Evolutionary conservation across 2,113 vertebrate species (phyloP), one percentile per base, ranked within the genome.

Genomic region (Procavia capensis): DNA sequence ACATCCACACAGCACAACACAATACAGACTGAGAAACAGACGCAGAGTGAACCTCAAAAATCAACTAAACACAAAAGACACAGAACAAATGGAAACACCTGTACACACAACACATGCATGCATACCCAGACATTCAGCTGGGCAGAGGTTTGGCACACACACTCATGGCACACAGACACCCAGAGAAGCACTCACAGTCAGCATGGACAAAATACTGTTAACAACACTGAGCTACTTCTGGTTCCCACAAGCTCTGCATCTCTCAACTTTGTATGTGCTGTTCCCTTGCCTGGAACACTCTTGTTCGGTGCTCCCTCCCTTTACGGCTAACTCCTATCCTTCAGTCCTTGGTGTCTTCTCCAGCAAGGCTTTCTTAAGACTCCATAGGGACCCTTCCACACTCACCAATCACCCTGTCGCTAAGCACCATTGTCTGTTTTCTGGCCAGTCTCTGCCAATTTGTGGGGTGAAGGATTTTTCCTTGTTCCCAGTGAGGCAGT

Each of bases 1-100:
- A 50, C 63, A 85, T 27, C 63, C 68, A 50, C 24, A 29, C 36
- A 34, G 1, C 9, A 17, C 47, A 66, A 75, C 19, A 74, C 29
- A 10, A 1, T 57, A 39, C 22, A 41, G 27, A 50, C 78, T 4
- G 39, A 83, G 54, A 85, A 63, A 81, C 24, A 78, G 86, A 59
- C 54, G 31, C 29, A n/a, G 19, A 70, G 16, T 20, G 39, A 72
- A 64, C 41, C 36, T 72, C 43, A 78, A 85, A 92, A 66, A 74
- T 8, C 70, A n/a, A 87, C 47, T 72, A n/a, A 47, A 95, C 43
- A 39, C 41, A 72, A n/a, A 85, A 88, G 78, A 85, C 61, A n/a
- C 16, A 22, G 83, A 61, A 36, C 31, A n/a, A 76, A 50, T 2
- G 1, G 39, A 34, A 31, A 50, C 29, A 31, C 25, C 43, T 10